phyloP scores from a whole-genome alignment of 1,140 invertebrate species.

The Bombus fervidus region DNA sequence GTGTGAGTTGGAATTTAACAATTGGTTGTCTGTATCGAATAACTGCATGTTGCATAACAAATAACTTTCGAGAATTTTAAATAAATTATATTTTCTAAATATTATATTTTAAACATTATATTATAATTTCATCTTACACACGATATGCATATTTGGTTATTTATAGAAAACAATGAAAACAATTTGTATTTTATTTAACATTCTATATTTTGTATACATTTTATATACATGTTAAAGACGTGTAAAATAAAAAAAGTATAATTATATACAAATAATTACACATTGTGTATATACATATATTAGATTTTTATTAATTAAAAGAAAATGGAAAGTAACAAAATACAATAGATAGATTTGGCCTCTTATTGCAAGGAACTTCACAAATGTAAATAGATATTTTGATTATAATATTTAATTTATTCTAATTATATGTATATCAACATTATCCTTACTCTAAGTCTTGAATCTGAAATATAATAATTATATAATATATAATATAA shows the following conservation, averaged over 20 bases:
- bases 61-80: not conserved
- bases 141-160: too few species aligned
- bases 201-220: conserved; percentile 6
- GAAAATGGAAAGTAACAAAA: not conserved
- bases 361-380: conserved; percentile 5
- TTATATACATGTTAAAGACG: not conserved
- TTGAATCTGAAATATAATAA: conserved; percentile 70
- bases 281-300: not conserved
- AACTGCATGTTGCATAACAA: not conserved
- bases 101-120: not conserved
- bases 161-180: not conserved
- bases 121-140: not conserved
- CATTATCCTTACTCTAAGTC: conserved; percentile 70
- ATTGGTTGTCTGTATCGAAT: conserved; percentile 1
- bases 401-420: not conserved
- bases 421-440: not conserved
- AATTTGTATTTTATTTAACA: not conserved
- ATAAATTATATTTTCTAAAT: not conserved
- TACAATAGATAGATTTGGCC: not conserved
- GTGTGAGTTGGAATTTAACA: not conserved
- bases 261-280: not conserved
- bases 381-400: not conserved
- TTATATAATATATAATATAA: not conserved
- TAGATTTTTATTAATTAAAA: not conserved
- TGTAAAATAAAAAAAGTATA: not conserved